Percentiles rank a stretch among this genome's conserved stretches.
Evolutionary conservation across 2,888 invertebrate species (phyloP).

Genomic region (Metallyticus violacea): DNA sequence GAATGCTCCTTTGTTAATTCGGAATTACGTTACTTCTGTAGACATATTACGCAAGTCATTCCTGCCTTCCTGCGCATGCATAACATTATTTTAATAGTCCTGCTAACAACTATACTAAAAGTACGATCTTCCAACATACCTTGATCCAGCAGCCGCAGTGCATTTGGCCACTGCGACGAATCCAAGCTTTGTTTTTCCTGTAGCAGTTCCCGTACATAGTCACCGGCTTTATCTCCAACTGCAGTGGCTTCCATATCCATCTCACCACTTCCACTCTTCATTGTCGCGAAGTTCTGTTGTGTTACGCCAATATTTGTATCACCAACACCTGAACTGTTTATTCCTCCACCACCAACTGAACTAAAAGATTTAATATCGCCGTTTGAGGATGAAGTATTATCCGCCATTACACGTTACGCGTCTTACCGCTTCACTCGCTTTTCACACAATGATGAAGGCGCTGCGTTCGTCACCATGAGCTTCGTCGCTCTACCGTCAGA

Average conservation of each 20-base stretch:
- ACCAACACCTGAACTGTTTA: conserved; percentile 17
- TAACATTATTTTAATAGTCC: background rate
- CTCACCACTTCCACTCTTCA: conserved; percentile 29
- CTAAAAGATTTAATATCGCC: conserved; percentile 18
- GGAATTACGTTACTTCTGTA: background rate
- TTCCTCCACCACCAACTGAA: conserved; percentile 4
- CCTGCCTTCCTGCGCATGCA: background rate
- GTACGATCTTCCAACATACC: conserved; percentile 50
- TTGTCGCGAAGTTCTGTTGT: conserved; percentile 14
- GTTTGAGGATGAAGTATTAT: conserved; percentile 25
- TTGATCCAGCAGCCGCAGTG: conserved; percentile 67
- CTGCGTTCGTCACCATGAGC: conserved; percentile 2
- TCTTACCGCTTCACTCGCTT: conserved; percentile 19
- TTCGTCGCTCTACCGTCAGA: background rate
- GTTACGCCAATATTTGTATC: conserved; percentile 7
- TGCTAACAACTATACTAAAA: background rate
- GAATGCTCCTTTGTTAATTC: too few relatives aligned
- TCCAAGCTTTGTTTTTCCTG: conserved; percentile 67
- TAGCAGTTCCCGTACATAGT: conserved; percentile 72
- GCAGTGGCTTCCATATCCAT: conserved; percentile 24
- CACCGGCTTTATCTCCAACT: conserved; percentile 52
- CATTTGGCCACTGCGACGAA: conserved; percentile 65
- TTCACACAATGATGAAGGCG: conserved; percentile 23
- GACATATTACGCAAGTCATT: background rate
- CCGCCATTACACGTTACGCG: conserved; percentile 27